Conservation (phyloP, 2,113 vertebrate species). For the Tonatia bakeri region DNA sequence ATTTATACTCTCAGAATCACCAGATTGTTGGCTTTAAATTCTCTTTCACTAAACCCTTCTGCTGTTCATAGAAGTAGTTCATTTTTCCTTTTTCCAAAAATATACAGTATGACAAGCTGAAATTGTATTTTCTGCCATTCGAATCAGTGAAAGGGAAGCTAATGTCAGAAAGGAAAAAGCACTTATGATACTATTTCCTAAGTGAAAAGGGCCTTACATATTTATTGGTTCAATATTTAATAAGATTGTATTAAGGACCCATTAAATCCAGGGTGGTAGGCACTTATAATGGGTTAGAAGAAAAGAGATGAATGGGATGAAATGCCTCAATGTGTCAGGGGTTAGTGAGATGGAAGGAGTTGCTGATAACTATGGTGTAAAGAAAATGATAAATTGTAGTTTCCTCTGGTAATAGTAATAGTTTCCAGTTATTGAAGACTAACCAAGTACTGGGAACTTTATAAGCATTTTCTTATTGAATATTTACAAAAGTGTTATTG, state of each 20-base stretch:
- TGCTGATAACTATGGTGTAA: neutral
- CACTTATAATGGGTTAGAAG: neutral
- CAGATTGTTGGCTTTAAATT: constrained; percentile 75
- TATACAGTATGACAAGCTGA: constrained; percentile 73
- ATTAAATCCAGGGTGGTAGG: constrained; percentile 11
- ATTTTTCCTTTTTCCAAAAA: constrained; percentile 74
- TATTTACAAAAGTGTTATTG: neutral
- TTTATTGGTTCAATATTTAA: constrained; percentile 55
- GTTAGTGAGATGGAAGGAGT: neutral
- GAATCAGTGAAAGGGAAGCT: constrained; percentile 70
- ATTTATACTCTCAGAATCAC: constrained; percentile 73
- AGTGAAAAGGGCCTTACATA: constrained; percentile 52
- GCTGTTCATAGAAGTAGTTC: constrained; percentile 72
- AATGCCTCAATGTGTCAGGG: neutral
- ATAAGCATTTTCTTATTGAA: neutral
- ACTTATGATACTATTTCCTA: constrained; percentile 65
- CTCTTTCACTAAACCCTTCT: constrained; percentile 70
- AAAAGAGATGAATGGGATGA: neutral
- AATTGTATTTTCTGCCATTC: constrained; percentile 76
- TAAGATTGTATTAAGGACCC: constrained; percentile 44
- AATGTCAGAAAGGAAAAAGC: constrained; percentile 71
- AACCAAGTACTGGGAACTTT: neutral
- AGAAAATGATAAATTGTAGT: neutral
- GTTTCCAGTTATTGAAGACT: neutral
- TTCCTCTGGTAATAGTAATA: neutral